Conservation (phyloP, 2,113 vertebrate species). For the Dicentrarchus labrax region DNA sequence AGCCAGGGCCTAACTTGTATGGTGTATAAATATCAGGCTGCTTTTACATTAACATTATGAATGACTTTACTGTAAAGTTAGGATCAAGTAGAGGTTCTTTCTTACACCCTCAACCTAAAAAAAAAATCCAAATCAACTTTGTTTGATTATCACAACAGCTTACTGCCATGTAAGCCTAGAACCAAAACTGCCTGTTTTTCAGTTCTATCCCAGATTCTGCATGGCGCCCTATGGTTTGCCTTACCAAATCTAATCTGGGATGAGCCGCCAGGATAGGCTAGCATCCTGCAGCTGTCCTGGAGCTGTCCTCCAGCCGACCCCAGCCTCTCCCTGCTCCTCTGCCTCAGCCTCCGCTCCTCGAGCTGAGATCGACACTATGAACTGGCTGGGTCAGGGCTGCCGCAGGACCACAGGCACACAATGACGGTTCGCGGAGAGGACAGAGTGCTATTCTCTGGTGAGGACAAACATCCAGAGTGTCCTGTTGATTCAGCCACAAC, state of each 20-base stretch:
- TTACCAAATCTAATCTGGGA: conserved; percentile 59
- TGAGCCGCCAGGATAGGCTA: conserved; percentile 46
- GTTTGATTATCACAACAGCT: neutral
- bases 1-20: neutral
- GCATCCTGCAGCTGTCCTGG: conserved; percentile 49
- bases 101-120: too few relatives aligned
- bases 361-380: conserved; percentile 35
- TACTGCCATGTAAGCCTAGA: neutral
- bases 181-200: neutral
- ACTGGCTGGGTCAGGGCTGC: conserved; percentile 32
- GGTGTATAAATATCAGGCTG: neutral
- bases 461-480: conserved; percentile 27
- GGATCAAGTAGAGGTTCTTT: neutral
- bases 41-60: neutral
- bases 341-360: conserved; percentile 36
- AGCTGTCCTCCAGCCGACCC: conserved; percentile 67
- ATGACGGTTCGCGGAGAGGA: conserved; percentile 61
- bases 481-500: conserved; percentile 17
- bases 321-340: conserved; percentile 29
- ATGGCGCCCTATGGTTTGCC: conserved; percentile 18
- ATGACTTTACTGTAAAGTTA: neutral
- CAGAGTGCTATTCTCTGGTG: conserved; percentile 20
- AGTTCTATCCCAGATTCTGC: conserved; percentile 10
- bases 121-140: neutral
- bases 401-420: conserved; percentile 35